A percentile compares a stretch with the other conserved stretches of the same genome.
phyloP scores from a whole-genome alignment of 2,888 invertebrate species.

The Agriopis leucophaearia region DNA sequence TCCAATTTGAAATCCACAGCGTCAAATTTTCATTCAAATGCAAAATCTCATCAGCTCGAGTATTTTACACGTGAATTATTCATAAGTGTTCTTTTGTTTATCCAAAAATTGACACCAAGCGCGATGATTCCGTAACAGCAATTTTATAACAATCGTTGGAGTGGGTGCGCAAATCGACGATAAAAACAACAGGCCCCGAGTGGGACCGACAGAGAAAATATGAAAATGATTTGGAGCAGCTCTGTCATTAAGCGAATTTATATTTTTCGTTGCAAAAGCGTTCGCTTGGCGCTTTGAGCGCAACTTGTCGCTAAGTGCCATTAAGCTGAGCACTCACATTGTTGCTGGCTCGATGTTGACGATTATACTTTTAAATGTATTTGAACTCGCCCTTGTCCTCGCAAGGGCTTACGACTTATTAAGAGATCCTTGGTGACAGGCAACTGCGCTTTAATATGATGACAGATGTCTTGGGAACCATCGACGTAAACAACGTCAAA shows the following conservation, averaged over 20 bases:
- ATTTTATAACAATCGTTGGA: constrained; percentile 34
- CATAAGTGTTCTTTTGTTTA: constrained; percentile 23
- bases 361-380: constrained; percentile 48
- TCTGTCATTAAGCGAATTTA: constrained; percentile 71
- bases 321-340: constrained; percentile 58
- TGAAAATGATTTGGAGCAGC: constrained; percentile 61
- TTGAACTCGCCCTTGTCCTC: constrained; percentile 35
- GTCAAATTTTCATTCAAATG: constrained; percentile 12
- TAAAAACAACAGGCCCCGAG: constrained; percentile 39
- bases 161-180: constrained; percentile 31
- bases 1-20: constrained; percentile 14
- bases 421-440: constrained; percentile 25
- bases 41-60: constrained; percentile 20
- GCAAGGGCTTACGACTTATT: constrained; percentile 22
- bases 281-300: constrained; percentile 52
- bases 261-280: constrained; percentile 61
- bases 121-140: constrained; percentile 27
- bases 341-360: constrained; percentile 48
- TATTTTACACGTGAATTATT: constrained; percentile 30
- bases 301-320: constrained; percentile 68
- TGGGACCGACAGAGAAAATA: constrained; percentile 50
- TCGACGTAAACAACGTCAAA: background rate
- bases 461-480: background rate
- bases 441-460: constrained; percentile 5
- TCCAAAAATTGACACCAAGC: constrained; percentile 16